Base-by-base conservation (phyloP, 2,797 vertebrate species). In the Clamator glandarius region DNA sequence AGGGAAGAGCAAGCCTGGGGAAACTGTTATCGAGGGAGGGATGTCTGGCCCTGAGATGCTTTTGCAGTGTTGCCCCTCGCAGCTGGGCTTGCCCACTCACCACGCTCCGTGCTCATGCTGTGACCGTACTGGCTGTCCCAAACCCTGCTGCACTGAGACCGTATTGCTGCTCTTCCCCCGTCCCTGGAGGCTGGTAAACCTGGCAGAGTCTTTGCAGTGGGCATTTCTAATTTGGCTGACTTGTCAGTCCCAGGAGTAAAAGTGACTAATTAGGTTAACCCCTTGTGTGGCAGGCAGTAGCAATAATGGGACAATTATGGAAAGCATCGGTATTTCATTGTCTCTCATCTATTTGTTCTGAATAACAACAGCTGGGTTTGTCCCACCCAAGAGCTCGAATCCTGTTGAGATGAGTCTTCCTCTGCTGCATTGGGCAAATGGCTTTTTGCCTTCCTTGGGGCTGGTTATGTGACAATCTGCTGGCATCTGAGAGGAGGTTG, bases 181-280 rank as follows among this genome's bases (percentile, higher is more conserved):
- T 46, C 92, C 75, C 72, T 59, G 81, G 75, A 33, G 90, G 64
- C 52, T 77, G 68, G 24, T n/a, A 67, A 92, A 58, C 78, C 61
- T 74, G 66, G 81, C 52, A 91, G 69, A 93, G 74, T 9, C 23
- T 66, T 89, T 84, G 69, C 6, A 0, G 57, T 62, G 87, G 90
- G 31, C 66, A 69, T 80, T 91, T 80, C 94, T 96, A 96, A 95
- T 95, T 96, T 87, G 61, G 76, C 72, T 79, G 63, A 67, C 15
- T 93, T 88, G 44, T 6, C 57, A 62, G 58, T 77, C 94, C 79
- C 92, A 13, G 62, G 93, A 92, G 94, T 36, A 50, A 89, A 87
- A 11, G 12, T 17, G 29, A 46, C 54, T 95, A 92, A 96, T 96
- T 92, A 72, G 84, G 68, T 87, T 92, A 94, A 94, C 66, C 39